Base-by-base conservation (phyloP, 1,140 invertebrate species). In the Drosophila repleta region DNA sequence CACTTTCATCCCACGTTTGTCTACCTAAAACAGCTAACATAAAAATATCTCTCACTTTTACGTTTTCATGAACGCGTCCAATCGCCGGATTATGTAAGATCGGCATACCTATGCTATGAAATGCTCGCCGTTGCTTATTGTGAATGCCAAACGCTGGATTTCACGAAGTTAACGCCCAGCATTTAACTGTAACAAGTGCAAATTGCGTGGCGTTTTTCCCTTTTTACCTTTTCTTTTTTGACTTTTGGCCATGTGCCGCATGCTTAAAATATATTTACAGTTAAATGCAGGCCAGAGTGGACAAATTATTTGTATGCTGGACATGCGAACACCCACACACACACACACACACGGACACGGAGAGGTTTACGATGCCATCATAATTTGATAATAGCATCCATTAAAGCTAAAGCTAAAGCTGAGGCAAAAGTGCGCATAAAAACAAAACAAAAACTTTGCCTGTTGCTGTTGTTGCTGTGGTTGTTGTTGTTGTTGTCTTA, bases 331-430 rank as follows among this genome's bases (percentile, higher is more conserved):
- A 41, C 39, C 15, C 39, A 41, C 39, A 43, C 39, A 43, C 39
- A 39, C 35, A 37, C 35, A 2, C 35, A 48, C 21, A 24, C n/a
- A 26, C 45, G 35, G 24, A 72, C 76, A n/a, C n/a, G n/a, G n/a
- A n/a, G n/a, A n/a, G n/a, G 43, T 84, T 87, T 85, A 85, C 82
- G 82, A 82, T 87, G 78, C 51, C 82, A 85, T 78, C 75, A 88
- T 88, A 82, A 88, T 78, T 82, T 87, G 78, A 87, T 88, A 87
- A 87, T 87, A 53, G 83, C 70, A 61, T 57, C 71, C 74, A 88
- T 87, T 87, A 88, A 88, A 82, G 82, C 83, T 69, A 79, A 68
- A 63, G 8, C 56, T 35, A 74, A 69, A 70, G 82, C 63, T 67
- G 62, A 63, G 4, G 56, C 46, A 74, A 69, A 74, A 82, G 63